A percentile compares a stretch with the other conserved stretches of the same genome.
phyloP scores from a whole-genome alignment of 2,888 invertebrate species.

The Leucoma salicis region DNA sequence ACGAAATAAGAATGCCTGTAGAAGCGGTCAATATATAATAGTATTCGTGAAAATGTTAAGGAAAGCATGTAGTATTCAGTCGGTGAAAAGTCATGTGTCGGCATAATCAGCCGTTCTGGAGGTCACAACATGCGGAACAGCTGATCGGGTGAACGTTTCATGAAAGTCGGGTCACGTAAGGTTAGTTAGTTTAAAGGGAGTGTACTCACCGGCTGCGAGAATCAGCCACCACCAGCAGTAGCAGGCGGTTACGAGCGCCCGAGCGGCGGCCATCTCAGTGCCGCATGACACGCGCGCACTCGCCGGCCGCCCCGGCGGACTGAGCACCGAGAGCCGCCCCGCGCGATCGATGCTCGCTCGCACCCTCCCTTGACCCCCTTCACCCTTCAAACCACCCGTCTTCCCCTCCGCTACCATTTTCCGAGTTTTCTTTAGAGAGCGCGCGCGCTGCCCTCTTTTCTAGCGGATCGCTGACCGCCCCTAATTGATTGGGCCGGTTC shows the following conservation, averaged over 20 bases:
- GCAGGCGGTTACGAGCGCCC: slow-evolving; percentile 81
- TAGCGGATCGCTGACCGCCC: slow-evolving; percentile 79
- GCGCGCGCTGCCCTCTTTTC: slow-evolving; percentile 82
- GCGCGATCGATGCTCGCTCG: slow-evolving; percentile 67
- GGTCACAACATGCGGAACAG: slow-evolving; percentile 49
- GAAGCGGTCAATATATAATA: too few species aligned
- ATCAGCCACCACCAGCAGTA: slow-evolving; percentile 80
- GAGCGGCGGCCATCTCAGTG: slow-evolving; percentile 81
- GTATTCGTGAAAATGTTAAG: too few species aligned
- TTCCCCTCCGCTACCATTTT: slow-evolving; percentile 26
- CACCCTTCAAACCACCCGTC: slow-evolving; percentile 52
- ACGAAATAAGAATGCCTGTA: too few species aligned
- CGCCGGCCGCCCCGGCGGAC: slow-evolving; percentile 82
- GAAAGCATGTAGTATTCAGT: slow-evolving; percentile 42
- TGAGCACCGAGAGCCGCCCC: slow-evolving; percentile 62
- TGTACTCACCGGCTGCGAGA: slow-evolving; percentile 78
- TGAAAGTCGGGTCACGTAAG: slow-evolving; percentile 6
- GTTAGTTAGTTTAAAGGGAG: too few species aligned
- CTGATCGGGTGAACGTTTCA: slow-evolving; percentile 44
- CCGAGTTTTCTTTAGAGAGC: slow-evolving; percentile 81
- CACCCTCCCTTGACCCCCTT: slow-evolving; percentile 68
- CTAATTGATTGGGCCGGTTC: slow-evolving; percentile 78
- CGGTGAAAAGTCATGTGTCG: slow-evolving; percentile 50
- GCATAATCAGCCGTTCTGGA: slow-evolving; percentile 35
- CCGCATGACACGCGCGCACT: slow-evolving; percentile 80